phyloP scores from a whole-genome alignment of 2,888 invertebrate genomes.

The Microdon myrmicae region DNA sequence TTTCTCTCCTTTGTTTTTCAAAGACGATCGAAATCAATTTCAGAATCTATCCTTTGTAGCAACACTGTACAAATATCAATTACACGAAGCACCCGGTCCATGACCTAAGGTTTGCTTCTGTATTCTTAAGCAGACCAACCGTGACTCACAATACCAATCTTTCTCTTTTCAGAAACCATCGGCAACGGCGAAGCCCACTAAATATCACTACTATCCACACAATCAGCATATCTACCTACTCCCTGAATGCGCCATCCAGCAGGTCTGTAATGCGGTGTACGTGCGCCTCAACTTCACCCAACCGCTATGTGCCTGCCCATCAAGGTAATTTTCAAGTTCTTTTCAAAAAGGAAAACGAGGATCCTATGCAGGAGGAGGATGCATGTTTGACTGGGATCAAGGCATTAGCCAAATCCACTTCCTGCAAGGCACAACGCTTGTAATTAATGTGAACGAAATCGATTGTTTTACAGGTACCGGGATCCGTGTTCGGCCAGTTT shows the following conservation, averaged over 20 bases:
- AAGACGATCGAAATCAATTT: too few species aligned
- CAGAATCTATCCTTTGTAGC: background rate
- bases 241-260: slow-evolving; percentile 94
- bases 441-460: slow-evolving; percentile 40
- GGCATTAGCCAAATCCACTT: slow-evolving; percentile 32
- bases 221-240: slow-evolving; percentile 92
- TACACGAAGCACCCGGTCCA: slow-evolving; percentile 9
- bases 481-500: slow-evolving; percentile 92
- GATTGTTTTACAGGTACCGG: slow-evolving; percentile 70
- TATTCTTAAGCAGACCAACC: slow-evolving; percentile 17
- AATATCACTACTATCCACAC: slow-evolving; percentile 94
- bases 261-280: slow-evolving; percentile 93
- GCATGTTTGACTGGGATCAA: slow-evolving; percentile 1
- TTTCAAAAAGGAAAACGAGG: slow-evolving; percentile 2
- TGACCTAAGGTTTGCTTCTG: slow-evolving; percentile 28
- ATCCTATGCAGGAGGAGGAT: slow-evolving; percentile 23
- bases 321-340: slow-evolving; percentile 69
- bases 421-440: slow-evolving; percentile 26
- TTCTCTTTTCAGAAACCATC: slow-evolving; percentile 75
- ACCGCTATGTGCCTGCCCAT: slow-evolving; percentile 90
- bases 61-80: slow-evolving; percentile 5
- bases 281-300: slow-evolving; percentile 91
- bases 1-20: too few species aligned
- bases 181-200: slow-evolving; percentile 85
- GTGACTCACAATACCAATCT: slow-evolving; percentile 25